Conservation (phyloP, 1,140 invertebrate species). For the Drosophila ohnishii region DNA sequence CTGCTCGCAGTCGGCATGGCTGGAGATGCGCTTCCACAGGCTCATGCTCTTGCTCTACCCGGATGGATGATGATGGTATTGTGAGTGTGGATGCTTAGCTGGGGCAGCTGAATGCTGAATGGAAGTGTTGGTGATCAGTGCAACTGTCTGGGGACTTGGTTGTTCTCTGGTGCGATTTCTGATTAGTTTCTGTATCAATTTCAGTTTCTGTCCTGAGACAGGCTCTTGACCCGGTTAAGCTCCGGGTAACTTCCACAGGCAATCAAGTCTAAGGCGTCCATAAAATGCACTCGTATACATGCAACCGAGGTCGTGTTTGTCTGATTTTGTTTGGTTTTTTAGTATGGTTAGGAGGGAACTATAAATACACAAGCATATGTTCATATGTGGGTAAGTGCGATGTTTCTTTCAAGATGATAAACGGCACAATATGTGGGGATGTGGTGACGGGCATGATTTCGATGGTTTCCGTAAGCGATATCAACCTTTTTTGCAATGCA, state of each 20-base stretch:
- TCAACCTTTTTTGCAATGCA: not conserved
- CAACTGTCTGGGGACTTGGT: not conserved
- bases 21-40: slow-evolving; percentile 79
- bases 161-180: slow-evolving; percentile 4
- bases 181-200: slow-evolving; percentile 1
- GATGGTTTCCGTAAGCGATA: not conserved
- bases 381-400: slow-evolving; percentile 33
- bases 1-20: slow-evolving; percentile 76
- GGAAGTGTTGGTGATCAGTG: slow-evolving; percentile 41
- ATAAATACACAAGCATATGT: slow-evolving; percentile 51
- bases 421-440: slow-evolving; percentile 6
- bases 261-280: slow-evolving; percentile 63
- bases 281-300: slow-evolving; percentile 61
- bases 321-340: slow-evolving; percentile 32
- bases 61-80: slow-evolving; percentile 31
- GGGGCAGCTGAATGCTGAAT: slow-evolving; percentile 53
- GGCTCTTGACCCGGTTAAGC: slow-evolving; percentile 56
- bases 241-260: slow-evolving; percentile 65
- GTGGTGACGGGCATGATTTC: slow-evolving; percentile 1
- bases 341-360: slow-evolving; percentile 46
- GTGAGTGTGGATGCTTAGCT: slow-evolving; percentile 35
- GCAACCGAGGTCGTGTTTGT: slow-evolving; percentile 24
- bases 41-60: slow-evolving; percentile 66
- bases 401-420: slow-evolving; percentile 10
- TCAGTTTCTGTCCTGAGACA: slow-evolving; percentile 16